A percentile compares a stretch with the other conserved stretches of the same genome.
These are phyloP conservation scores for Nephotettix cincticeps DNA, from an alignment of 1,140 invertebrate genomes.

Conservation along the genomic window DNA sequence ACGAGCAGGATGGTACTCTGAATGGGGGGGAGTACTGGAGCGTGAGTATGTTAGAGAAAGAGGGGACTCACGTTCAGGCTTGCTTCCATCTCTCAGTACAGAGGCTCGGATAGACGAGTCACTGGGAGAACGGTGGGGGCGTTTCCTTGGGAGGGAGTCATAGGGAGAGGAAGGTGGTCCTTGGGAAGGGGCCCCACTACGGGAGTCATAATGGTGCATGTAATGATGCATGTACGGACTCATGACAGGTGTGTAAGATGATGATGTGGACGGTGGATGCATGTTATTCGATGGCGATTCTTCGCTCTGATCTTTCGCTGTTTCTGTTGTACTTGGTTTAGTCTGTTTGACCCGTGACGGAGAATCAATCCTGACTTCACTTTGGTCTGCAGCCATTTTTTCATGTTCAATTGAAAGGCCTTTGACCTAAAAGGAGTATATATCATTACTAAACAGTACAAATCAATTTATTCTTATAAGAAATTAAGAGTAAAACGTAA, in stretches of 20 bases:
- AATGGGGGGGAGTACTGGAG: conserved; percentile 15
- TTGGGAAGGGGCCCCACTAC: conserved; percentile 27
- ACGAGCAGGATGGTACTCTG: conserved; percentile 10
- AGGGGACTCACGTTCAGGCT: conserved; percentile 32
- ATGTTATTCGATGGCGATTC: conserved; percentile 32
- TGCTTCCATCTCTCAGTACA: conserved; percentile 60
- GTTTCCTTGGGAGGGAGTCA: conserved; percentile 50
- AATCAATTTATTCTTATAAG: no score
- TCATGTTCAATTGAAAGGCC: conserved; percentile 76
- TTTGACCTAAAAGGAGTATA: conserved; percentile 65
- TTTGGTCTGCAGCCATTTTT: conserved; percentile 66
- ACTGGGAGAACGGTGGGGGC: conserved; percentile 49
- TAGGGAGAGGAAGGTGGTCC: conserved; percentile 38
- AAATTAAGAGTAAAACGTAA: no score
- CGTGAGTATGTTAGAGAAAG: conserved; percentile 13
- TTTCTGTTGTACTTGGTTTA: conserved; percentile 34
- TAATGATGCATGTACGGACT: conserved; percentile 47
- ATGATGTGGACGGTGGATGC: conserved; percentile 44
- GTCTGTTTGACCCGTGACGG: conserved; percentile 35
- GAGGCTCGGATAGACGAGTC: conserved; percentile 56
- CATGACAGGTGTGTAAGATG: conserved; percentile 49
- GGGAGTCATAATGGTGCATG: conserved; percentile 38
- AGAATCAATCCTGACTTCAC: conserved; percentile 43
- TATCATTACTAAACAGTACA: no score
- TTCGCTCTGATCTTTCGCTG: conserved; percentile 45